Base-by-base conservation (phyloP, 1,140 invertebrate genomes). In the Eueides isabella region DNA sequence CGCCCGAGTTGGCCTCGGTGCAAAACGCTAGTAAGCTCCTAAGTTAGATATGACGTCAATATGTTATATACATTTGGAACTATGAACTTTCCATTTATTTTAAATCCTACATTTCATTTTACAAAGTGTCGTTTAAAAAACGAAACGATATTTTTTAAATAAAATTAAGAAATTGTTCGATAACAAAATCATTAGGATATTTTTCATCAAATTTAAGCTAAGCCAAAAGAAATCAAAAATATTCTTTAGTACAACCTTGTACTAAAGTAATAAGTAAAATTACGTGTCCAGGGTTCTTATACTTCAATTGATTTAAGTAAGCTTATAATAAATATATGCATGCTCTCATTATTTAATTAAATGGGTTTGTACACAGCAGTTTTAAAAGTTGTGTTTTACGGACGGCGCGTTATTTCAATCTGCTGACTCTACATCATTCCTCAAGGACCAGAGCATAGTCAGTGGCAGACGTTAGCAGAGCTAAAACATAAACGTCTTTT, bases 1-100 rank as follows among this genome's bases (percentile, higher is more conserved):
- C 91, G 84, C 87, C 89, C 91, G 91, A 86, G 85, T 55, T 80
- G 75, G 72, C 76, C 84, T 82, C 90, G 90, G 88, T 86, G 78
- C 88, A 91, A 92, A 91, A 92, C 88, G 89, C 89, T 92, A 91
- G 88, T 92, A 92, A 92, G 91, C 91, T 92, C 91, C 89, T 92
- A 92, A 91, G 80, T 84, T 85, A 90, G 91, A 92, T 92, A 92
- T 92, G 91, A 92, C 83, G 81, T 91, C 85, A 89, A 88, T 88
- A 88, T 86, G 83, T 89, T 87, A 88, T 73, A 63, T 77, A 77
- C 85, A 90, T 74, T 73, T 79, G 75, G 62, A 76, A 71, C 35
- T 44, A 41, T 71, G 71, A 71, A 75, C 71, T 75, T 71, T 67
- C 68, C 64, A 71, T 67, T 75, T 48, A 63, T n/a, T n/a, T n/a